Base-by-base conservation (phyloP, 2,888 invertebrate species). In the Matsumyia berberina region DNA sequence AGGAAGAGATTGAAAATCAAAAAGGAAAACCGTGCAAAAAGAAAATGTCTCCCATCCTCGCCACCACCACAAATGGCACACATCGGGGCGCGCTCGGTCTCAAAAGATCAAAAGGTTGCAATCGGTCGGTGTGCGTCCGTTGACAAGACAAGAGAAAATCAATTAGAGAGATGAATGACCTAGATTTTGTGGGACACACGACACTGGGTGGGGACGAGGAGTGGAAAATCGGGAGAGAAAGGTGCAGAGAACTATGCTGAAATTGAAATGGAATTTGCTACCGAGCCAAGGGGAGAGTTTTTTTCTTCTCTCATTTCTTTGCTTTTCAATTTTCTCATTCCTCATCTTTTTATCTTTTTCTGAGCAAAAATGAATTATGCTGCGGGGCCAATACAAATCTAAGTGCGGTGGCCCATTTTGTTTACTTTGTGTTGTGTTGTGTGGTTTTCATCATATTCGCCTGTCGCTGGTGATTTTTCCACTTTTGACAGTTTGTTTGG, bases 101-200 rank as follows among this genome's bases (percentile, higher is more conserved):
- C 15, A 15, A 33, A 9, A 73, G 62, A 73, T 73, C 62, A 73
- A 62, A 60, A 73, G 62, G 73, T 62, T 62, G 62, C 5, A 33
- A 35, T 29, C 58, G 57, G 15, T 24, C 24, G 39, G 15, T 46
- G 19, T 24, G n/a, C 24, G 49, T 66, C 35, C 49, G 6, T 46
- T 44, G 35, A 11, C 29, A 24, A 46, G 35, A 11, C 29, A 24
- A 46, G 51, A 67, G 60, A 60, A 62, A 62, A 58, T 62, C 72
- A 73, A 73, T 73, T 62, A 53, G 24, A 73, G 42, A 73, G 42
- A 73, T 53, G 53, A 62, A 33, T 53, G 60, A 53, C 51, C 62
- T n/a, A 42, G 42, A 62, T 73, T 53, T 39, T 46, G n/a, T n/a
- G n/a, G n/a, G n/a, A n/a, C n/a, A n/a, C n/a, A n/a, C n/a, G n/a